phyloP scores from a whole-genome alignment of 1,140 invertebrate genomes.

The Cryptotermes secundus region DNA sequence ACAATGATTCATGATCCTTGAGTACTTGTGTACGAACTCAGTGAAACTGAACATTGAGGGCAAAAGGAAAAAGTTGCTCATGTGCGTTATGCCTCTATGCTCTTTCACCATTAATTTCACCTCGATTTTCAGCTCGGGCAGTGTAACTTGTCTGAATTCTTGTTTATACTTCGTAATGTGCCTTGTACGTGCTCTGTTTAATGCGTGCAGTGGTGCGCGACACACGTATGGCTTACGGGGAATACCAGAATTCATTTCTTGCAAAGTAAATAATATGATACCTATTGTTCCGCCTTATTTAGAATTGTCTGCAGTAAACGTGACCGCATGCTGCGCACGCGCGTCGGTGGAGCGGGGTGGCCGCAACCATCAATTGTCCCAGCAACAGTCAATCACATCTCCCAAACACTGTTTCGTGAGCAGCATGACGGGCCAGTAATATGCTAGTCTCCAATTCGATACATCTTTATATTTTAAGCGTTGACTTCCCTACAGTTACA shows the following conservation, averaged over 20 bases:
- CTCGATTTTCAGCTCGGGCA: too few relatives aligned
- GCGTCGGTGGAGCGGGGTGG: background rate
- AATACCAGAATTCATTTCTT: background rate
- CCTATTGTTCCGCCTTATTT: background rate
- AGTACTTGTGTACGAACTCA: too few relatives aligned
- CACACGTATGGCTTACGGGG: background rate
- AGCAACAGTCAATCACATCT: background rate
- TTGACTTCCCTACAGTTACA: too few relatives aligned
- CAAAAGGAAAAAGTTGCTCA: too few relatives aligned
- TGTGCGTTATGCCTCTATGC: too few relatives aligned
- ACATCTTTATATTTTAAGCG: background rate
- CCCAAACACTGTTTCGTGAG: background rate
- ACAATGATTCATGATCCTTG: too few relatives aligned
- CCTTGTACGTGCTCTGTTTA: background rate
- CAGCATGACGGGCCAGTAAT: background rate
- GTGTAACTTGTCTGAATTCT: background rate
- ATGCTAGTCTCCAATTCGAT: background rate
- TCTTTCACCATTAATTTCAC: too few relatives aligned
- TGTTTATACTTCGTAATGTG: background rate
- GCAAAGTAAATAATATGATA: background rate
- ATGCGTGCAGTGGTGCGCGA: background rate
- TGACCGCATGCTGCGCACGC: background rate
- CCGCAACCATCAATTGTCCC: background rate
- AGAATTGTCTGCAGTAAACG: background rate
- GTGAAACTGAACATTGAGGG: too few relatives aligned